Evolutionary conservation across 2,888 invertebrate genomes (phyloP).

Genomic region (Lamellibrachia satsuma): DNA sequence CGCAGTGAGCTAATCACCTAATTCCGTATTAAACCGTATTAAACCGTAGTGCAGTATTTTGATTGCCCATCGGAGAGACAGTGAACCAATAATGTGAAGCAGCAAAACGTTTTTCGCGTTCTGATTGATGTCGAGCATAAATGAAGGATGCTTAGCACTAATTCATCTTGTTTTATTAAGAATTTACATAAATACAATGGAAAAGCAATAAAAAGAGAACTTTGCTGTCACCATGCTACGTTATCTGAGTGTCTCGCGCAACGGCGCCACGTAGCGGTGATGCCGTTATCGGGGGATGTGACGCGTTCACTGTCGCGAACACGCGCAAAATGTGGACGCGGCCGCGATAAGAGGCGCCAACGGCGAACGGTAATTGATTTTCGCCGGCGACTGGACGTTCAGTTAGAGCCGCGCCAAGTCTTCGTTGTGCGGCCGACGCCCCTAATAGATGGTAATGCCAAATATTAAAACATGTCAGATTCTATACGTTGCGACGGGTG

Average conservation of each 20-base stretch:
- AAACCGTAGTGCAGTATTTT: neutral
- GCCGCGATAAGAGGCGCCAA: neutral
- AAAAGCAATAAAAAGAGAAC: neutral
- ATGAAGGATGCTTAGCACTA: neutral
- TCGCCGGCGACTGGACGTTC: slow-evolving; percentile 2
- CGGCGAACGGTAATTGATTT: neutral
- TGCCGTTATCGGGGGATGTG: neutral
- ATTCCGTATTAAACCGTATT: neutral
- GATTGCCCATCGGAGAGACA: neutral
- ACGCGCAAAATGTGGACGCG: neutral
- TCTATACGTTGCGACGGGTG: neutral
- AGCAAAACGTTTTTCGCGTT: neutral
- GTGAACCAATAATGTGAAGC: neutral
- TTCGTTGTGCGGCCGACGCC: neutral
- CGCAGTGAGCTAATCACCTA: neutral
- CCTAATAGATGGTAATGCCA: slow-evolving; percentile 17
- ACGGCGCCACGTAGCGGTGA: neutral
- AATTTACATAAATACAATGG: neutral
- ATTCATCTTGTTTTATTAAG: neutral
- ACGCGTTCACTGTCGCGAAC: too few species aligned
- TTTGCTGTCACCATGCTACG: neutral
- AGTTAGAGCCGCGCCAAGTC: neutral
- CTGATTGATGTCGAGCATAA: neutral
- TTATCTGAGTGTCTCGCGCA: neutral
- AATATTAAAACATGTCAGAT: slow-evolving; percentile 17